phyloP scores from a whole-genome alignment of 2,888 invertebrate genomes.

The Ariolimax columbianus region DNA sequence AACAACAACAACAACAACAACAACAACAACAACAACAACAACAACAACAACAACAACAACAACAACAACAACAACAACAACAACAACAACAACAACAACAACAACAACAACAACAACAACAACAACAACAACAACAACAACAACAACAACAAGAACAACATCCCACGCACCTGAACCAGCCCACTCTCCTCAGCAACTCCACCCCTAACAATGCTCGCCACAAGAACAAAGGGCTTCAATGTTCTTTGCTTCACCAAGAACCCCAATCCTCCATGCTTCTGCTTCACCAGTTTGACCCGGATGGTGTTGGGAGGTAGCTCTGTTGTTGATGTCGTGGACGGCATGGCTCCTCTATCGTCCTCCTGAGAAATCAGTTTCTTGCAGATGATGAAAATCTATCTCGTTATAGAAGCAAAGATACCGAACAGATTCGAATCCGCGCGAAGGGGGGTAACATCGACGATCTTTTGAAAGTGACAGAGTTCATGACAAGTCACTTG shows the following conservation, averaged over 20 bases:
- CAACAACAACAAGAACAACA: background rate
- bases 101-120: background rate
- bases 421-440: too few species aligned
- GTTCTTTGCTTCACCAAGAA: conserved; percentile 71
- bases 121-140: background rate
- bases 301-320: conserved; percentile 64
- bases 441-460: too few species aligned
- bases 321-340: conserved; percentile 41
- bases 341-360: conserved; percentile 46
- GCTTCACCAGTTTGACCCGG: conserved; percentile 72
- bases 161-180: conserved; percentile 62
- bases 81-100: background rate
- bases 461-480: too few species aligned
- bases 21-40: too few species aligned
- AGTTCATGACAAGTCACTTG: too few species aligned
- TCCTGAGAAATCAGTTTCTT: background rate
- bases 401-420: too few species aligned
- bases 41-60: too few species aligned
- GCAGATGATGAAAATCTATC: background rate
- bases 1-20: background rate
- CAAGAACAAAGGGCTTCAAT: conserved; percentile 67
- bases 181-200: conserved; percentile 76
- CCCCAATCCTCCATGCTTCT: conserved; percentile 70
- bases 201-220: conserved; percentile 72
- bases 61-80: too few species aligned